Conservation (phyloP, 2,888 invertebrate genomes). For the Cheilosia impressa region DNA sequence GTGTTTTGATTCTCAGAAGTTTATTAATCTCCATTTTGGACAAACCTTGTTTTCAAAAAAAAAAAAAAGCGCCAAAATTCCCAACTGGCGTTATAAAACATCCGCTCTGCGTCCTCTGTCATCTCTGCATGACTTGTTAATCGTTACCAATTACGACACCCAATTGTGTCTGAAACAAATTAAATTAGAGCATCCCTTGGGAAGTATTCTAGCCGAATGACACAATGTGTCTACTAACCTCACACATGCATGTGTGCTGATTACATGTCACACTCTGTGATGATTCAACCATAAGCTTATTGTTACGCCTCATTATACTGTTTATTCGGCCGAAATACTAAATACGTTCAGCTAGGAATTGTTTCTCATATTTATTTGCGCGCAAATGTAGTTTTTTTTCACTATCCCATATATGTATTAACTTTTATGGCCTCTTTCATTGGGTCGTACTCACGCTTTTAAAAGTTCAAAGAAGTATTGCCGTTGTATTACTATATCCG, state of each 20-base stretch:
- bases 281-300: constrained; percentile 12
- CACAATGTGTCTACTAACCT: not conserved
- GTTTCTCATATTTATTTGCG: not conserved
- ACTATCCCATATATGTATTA: not conserved
- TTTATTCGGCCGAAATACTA: not conserved
- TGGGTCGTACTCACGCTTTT: not conserved
- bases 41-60: not conserved
- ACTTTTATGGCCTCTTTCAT: not conserved
- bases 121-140: too few relatives aligned
- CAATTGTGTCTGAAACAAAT: constrained; percentile 9
- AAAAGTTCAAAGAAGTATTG: constrained; percentile 6
- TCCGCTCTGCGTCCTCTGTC: too few relatives aligned
- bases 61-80: not conserved
- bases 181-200: constrained; percentile 1
- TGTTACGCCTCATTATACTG: not conserved
- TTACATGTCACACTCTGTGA: not conserved
- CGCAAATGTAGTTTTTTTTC: not conserved
- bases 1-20: too few relatives aligned
- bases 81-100: not conserved
- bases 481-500: not conserved
- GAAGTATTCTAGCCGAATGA: not conserved
- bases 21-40: not conserved
- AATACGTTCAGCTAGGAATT: not conserved
- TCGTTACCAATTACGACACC: not conserved
- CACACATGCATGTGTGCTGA: not conserved